A percentile compares a stretch with the other conserved stretches of the same genome.
Evolutionary conservation across 2,797 vertebrate species (phyloP).

Genomic region (Ctenosaura bakeri): DNA sequence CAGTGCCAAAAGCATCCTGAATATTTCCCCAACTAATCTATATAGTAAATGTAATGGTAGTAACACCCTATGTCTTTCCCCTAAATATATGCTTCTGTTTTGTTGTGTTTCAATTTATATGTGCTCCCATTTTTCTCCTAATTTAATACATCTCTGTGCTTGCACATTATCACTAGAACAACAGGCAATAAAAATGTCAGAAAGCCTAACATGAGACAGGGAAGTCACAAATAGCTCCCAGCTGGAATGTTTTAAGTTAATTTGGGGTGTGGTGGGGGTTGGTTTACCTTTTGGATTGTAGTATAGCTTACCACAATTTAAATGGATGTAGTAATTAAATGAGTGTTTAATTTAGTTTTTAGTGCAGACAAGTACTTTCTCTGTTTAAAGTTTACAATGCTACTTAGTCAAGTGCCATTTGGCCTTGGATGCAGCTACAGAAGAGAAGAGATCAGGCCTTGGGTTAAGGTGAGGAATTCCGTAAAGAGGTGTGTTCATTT

Average conservation of each 20-base stretch:
- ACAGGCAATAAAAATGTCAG: constrained; percentile 82
- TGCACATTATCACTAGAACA: constrained; percentile 80
- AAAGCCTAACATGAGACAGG: constrained; percentile 75
- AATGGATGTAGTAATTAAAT: constrained; percentile 65
- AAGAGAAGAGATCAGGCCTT: constrained; percentile 62
- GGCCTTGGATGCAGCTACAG: background rate
- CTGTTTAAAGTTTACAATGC: constrained; percentile 32
- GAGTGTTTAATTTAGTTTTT: constrained; percentile 56
- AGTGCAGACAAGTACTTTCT: constrained; percentile 38
- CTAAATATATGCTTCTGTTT: constrained; percentile 40
- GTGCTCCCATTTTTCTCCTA: constrained; percentile 56
- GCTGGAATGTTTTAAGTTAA: constrained; percentile 68
- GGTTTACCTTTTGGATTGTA: constrained; percentile 5
- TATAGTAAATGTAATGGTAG: constrained; percentile 37
- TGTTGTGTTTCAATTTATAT: constrained; percentile 34
- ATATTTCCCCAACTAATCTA: constrained; percentile 10
- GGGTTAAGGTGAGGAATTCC: constrained; percentile 58
- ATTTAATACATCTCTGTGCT: constrained; percentile 75
- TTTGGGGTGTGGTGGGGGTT: constrained; percentile 43
- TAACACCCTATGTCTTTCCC: background rate
- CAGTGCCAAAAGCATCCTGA: constrained; percentile 52
- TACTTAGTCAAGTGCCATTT: constrained; percentile 25
- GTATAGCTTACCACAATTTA: constrained; percentile 49
- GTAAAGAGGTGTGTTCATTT: constrained; percentile 77
- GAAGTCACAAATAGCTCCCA: constrained; percentile 76